Evolutionary conservation across 2,113 vertebrate species (phyloP), one percentile per base, ranked within the genome.

Genomic region (Crotalus viridis): DNA sequence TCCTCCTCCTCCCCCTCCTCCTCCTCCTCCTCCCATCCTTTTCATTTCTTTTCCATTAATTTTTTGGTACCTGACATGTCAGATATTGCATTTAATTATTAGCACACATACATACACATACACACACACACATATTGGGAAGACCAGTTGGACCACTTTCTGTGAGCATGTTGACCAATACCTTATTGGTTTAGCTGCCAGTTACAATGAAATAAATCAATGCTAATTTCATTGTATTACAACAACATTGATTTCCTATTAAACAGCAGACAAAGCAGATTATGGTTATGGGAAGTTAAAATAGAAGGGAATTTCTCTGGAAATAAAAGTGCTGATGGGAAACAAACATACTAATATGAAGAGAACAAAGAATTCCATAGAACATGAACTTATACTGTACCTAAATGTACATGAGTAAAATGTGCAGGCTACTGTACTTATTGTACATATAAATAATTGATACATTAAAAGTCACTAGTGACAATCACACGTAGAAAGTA

Each of bases 191-290:
- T 96, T 56, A 92, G 92, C 95, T 97, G 95, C 94, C 96, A 95
- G 95, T 94, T 94, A 92, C 93, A 94, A 94, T 91, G 94, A 97
- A 95, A 95, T 95, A 95, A 97, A 97, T 97, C 96, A 96, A 96
- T 97, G 96, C 89, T 97, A 95, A 97, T 97, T 96, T 95, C 93
- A 94, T 95, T 95, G 95, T 97, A 96, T 97, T 97, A 97, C 96
- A 97, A 96, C 96, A 92, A 6, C 94, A 97, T 97, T 90, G 97
- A 97, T 97, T 97, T 94, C 94, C 95, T 96, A 96, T 97, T 97
- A 97, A 96, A 96, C 69, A 94, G 54, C 93, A 95, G 95, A 96
- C 95, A 96, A 93, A 96, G 94, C 88, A 59, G 93, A 95, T 96
- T 97, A 96, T 94, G 95, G 95, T 94, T 97, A 95, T 93, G 94